Base-by-base conservation (phyloP, 2,888 invertebrate species). In the Ischnus inquisitorius region DNA sequence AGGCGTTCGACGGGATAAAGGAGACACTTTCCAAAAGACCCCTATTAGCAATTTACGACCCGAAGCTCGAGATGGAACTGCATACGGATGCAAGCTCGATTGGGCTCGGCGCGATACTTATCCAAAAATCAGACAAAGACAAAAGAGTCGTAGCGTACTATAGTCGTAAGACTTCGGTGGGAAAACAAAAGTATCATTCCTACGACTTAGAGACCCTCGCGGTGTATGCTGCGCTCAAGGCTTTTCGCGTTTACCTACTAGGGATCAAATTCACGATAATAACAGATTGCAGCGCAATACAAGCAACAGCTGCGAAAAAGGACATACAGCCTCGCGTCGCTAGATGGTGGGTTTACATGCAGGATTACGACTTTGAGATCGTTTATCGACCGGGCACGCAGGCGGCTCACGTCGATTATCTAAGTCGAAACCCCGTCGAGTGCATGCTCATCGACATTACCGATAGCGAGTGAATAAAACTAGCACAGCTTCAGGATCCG, bases 21-120 rank as follows among this genome's bases (percentile, higher is more conserved):
- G 6, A 57, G 2, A 74, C 72, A 2, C 67, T 93, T 1, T 76
- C 81, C 0, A 78, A 84, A 19, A 80, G 89, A 19, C 88, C 88
- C 8, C 82, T 92, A 0, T 67, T 93, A 10, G 86, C 88, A 0
- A 75, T 92, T 3, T 92, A 88, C 62, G 86, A 92, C 22, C 86
- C 87, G 0, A 67, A 43, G 0, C 67, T 79, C 2, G 86, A 89
- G 25, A 90, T 89, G 8, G 77, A 92, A 46, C 64, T 92, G 0
- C 93, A 93, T 41, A 93, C 92, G 0, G 93, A 93, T 69, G 92
- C 93, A 0, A 90, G 91, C 28, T 86, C 89, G 16, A 16, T 85
- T 0, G 92, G 92, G 0, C 84, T 87, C 84, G 91, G 72, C 3
- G 92, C 90, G 0, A 90, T 93, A 3, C 39, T 93, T 0, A 68